Base-by-base conservation (phyloP, 53 echinoderm and acorn worm species). In the Patiria pectinifera region DNA sequence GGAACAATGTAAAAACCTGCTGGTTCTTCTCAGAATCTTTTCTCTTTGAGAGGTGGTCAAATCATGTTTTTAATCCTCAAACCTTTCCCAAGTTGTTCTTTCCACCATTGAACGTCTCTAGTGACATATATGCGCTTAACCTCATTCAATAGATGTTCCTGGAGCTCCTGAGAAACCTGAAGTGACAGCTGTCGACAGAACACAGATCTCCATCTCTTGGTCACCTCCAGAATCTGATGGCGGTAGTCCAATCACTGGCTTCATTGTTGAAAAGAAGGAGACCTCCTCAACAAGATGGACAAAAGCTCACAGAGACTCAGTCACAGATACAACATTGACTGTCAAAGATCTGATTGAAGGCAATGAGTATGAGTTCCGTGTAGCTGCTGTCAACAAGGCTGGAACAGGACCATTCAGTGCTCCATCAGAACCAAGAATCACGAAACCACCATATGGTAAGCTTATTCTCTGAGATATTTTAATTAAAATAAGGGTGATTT, bases 351-450 rank as follows among this genome's bases (percentile, higher is more conserved):
- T 97, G 11, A 93, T 89, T 76, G 94, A 96, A 62, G 96, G 93
- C 63, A 95, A 91, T 25, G 96, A 94, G 83, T 97, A 97, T 69
- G 93, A 96, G 86, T 97, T 97, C 95, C 94, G 94, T 83, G 96
- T 98, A 35, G 89, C 92, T 87, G 98, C 98, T 83, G 92, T 94
- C 59, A 98, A 98, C 85, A 92, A 95, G 77, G 98, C 96, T 71
- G 98, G 98, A 69, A 92, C 89, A 83, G 98, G 98, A 78, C 98
- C 98, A 25, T 95, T 89, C 49, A 96, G 96, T 87, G 95, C 95
- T 82, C 96, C 98, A 53, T 98, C 98, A 61, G 92, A 96, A 15
- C 80, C 91, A 5, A 92, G 92, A 80, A 93, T 87, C 26, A 95
- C 96, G 60, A 98, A 96, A 81, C 92, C 95, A 60, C 95, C 95